A percentile compares a stretch with the other conserved stretches of the same genome.
Evolutionary conservation across 2,797 vertebrate species (phyloP).

Genomic region (Gymnocypris eckloni): DNA sequence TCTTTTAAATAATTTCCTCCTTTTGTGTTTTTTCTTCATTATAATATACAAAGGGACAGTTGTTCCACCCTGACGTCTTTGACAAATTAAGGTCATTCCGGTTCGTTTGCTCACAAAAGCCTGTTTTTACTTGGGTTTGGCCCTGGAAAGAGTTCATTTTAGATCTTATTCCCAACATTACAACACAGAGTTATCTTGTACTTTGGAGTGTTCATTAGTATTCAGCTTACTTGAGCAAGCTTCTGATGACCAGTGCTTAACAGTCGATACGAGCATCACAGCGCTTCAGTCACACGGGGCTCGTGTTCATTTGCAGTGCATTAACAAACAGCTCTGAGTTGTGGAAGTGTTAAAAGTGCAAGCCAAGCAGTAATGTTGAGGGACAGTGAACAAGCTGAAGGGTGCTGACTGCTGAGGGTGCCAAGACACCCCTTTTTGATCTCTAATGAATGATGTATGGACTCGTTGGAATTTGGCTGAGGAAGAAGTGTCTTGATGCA

Average conservation of each 20-base stretch:
- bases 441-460: constrained; percentile 52
- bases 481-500: constrained; percentile 30
- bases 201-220: constrained; percentile 2
- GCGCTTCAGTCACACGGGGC: constrained; percentile 7
- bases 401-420: background rate
- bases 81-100: background rate
- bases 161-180: background rate
- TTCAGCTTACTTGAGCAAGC: constrained; percentile 23
- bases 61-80: background rate
- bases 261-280: constrained; percentile 20
- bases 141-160: background rate
- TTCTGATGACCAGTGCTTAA: constrained; percentile 32
- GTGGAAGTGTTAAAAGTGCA: constrained; percentile 43
- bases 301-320: constrained; percentile 23
- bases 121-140: background rate
- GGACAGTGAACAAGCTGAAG: constrained; percentile 17
- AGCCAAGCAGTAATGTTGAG: constrained; percentile 30
- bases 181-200: background rate
- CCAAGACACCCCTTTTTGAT: constrained; percentile 29
- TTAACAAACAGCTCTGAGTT: constrained; percentile 15
- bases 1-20: background rate
- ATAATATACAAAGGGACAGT: background rate
- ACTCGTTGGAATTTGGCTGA: constrained; percentile 40
- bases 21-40: background rate
- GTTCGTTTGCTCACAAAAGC: background rate